Evolutionary conservation across 2,113 vertebrate species (phyloP), one percentile per base, ranked within the genome.

Genomic region (Cervus canadensis): DNA sequence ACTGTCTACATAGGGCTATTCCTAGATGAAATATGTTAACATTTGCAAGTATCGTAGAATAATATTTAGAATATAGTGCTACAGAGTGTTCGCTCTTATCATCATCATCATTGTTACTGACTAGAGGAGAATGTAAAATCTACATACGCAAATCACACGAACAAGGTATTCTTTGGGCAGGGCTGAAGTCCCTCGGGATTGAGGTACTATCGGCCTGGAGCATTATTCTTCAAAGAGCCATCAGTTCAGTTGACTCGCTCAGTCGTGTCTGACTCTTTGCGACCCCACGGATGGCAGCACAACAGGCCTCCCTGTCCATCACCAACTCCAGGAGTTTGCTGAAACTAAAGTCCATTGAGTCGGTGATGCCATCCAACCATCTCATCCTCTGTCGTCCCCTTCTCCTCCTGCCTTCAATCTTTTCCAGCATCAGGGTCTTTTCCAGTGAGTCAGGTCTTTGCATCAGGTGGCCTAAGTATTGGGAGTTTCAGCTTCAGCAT

Each of bases 201-300:
- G 7, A 79, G 12, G 28, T 67, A 67, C 2, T 86, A 21, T 89
- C 7, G 15, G 64, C 13, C 45, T 76, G 21, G 13, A 89, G 23
- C 16, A 2, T 13, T 67, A 5, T 23, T 84, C 89, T 96, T 92
- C 45, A 56, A 60, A 86, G 45, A 71, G 21, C 3, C 28, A 50
- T 50, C 36, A 40, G 67, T 23, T 74, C n/a, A 74, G 21, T 74
- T 74, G 10, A 26, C 12, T 76, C 0, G 2, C 23, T 76, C 40
- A 43, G 40, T 43, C 23, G 6, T 26, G 12, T 76, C 6, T 9
- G 23, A 57, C 21, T 57, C 21, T 57, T 21, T 57, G 56, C 9
- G 1, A 57, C 21, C 71, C 12, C 40, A 76, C 0, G 1, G 40
- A 43, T 6, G 4, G 36, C 3, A 43, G 71, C 6, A 40, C 36